Base-by-base conservation (phyloP, 2,888 invertebrate species). In the Endotricha flammealis region DNA sequence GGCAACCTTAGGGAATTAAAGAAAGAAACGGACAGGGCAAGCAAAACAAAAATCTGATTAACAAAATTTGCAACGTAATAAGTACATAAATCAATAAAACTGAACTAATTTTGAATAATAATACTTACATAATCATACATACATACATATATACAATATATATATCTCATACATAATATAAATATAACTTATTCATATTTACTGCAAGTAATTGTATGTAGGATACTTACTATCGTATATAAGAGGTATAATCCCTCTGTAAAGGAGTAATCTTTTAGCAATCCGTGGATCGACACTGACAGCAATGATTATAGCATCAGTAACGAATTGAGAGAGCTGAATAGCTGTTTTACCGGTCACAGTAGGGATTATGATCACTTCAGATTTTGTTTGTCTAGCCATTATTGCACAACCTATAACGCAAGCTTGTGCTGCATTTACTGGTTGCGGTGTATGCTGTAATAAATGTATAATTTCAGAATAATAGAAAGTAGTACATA, bases 231-330 rank as follows among this genome's bases (percentile, higher is more conserved):
- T 30, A 11, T 20, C 12, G 4, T 16, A 16, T 14, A 32, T 12
- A 8, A 87, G 41, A 1, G 86, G 66, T 23, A 75, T 57, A 1
- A 87, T 49, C 1, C 74, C 76, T 41, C 70, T 60, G 52, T 64
- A 77, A 1, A 87, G 28, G 24, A 90, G 89, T 38, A 91, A 48
- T 40, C 90, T 88, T 29, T 90, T 70, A 0, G 91, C 90, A 1
- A 90, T 87, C 0, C 7, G 11, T 3, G 44, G 38, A 24, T 48
- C 49, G 0, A 49, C 42, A 14, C 52, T 56, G 35, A 68, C 41
- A 0, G 62, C 38, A 3, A 68, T 2, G 12, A 65, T 53, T 4
- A 54, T 22, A 3, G 50, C 32, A 3, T 50, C 41, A 0, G 59
- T 53, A 1, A 44, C 41, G 3, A 59, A 25, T 0, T 37, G 43